A percentile compares a stretch with the other conserved stretches of the same genome.
phyloP scores from a whole-genome alignment of 2,888 invertebrate genomes.

The Phragmatobia fuliginosa region DNA sequence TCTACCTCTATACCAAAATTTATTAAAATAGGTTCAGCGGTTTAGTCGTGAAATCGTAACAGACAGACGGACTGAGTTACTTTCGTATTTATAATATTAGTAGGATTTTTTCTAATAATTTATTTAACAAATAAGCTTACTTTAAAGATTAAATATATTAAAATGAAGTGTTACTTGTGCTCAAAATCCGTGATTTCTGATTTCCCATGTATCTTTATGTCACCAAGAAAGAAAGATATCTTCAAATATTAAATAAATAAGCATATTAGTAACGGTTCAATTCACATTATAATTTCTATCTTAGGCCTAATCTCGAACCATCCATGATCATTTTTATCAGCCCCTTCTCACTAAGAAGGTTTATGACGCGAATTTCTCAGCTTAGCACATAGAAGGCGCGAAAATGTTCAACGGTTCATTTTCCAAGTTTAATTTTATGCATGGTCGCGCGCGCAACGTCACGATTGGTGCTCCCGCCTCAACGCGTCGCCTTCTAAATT shows the following conservation, averaged over 20 bases:
- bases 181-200: background rate
- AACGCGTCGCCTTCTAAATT: constrained; percentile 57
- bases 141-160: background rate
- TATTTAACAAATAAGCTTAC: background rate
- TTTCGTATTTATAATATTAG: too few species aligned
- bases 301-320: constrained; percentile 16
- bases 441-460: constrained; percentile 75
- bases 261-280: background rate
- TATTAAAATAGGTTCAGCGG: too few species aligned
- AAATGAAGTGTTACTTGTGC: background rate
- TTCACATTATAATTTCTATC: constrained; percentile 3
- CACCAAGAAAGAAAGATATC: background rate
- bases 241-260: background rate
- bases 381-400: constrained; percentile 69
- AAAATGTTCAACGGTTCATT: constrained; percentile 75
- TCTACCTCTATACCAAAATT: too few species aligned
- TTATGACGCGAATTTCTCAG: constrained; percentile 70
- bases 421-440: constrained; percentile 85
- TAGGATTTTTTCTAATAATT: too few species aligned
- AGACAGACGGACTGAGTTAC: too few species aligned
- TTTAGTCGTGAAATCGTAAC: too few species aligned
- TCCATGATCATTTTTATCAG: constrained; percentile 34
- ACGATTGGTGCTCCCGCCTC: constrained; percentile 61
- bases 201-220: background rate
- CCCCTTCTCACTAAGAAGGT: constrained; percentile 43